phyloP scores from a whole-genome alignment of 2,888 invertebrate genomes.

The Perdita meconis region DNA sequence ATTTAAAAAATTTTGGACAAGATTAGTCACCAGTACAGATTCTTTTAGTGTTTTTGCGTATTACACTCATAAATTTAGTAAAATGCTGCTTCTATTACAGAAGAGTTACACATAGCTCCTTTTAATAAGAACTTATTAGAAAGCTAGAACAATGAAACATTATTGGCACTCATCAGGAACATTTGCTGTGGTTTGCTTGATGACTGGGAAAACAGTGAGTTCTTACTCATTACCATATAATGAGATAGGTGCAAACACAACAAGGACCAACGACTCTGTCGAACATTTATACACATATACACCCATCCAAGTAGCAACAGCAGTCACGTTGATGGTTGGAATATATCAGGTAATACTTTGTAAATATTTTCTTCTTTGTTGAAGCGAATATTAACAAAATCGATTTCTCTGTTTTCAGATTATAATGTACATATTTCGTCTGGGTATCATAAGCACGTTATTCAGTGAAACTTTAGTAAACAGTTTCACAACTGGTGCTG shows the following conservation, averaged over 20 bases:
- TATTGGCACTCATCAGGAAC: conserved; percentile 85
- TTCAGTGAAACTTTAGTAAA: conserved; percentile 93
- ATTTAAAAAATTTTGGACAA: background rate
- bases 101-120: conserved; percentile 60
- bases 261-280: conserved; percentile 85
- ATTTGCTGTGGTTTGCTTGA: conserved; percentile 94
- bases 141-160: conserved; percentile 62
- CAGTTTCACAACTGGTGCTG: conserved; percentile 95
- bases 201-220: conserved; percentile 93
- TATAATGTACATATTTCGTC: conserved; percentile 90
- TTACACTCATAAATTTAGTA: conserved; percentile 32
- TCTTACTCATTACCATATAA: conserved; percentile 75
- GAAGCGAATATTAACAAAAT: background rate
- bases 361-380: background rate
- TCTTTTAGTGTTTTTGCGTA: conserved; percentile 16
- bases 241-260: conserved; percentile 87
- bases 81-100: conserved; percentile 66
- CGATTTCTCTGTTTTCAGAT: conserved; percentile 85
- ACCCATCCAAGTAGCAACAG: conserved; percentile 90
- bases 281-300: conserved; percentile 77
- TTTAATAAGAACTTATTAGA: conserved; percentile 59
- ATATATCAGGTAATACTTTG: conserved; percentile 87
- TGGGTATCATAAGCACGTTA: conserved; percentile 91
- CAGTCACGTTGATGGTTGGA: conserved; percentile 92
- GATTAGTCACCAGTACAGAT: conserved; percentile 12